Conservation (phyloP, 2,797 vertebrate genomes). For the Setipinna tenuifilis region DNA sequence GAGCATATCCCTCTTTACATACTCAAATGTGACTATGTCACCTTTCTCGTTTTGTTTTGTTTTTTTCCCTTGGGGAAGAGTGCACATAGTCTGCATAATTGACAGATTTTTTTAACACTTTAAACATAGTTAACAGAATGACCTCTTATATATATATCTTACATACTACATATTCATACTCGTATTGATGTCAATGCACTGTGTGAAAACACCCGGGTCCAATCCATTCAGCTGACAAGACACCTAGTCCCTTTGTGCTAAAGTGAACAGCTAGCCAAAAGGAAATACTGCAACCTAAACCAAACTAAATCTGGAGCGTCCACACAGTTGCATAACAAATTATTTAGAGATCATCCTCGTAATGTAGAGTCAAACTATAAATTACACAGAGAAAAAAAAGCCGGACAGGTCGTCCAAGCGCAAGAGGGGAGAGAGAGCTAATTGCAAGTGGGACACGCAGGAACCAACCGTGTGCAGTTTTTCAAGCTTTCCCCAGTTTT, state of each 20-base stretch:
- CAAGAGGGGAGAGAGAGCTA: not conserved
- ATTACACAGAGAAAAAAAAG: conserved; percentile 12
- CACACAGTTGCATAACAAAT: conserved; percentile 19
- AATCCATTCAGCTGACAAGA: conserved; percentile 5
- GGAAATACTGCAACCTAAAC: conserved; percentile 8
- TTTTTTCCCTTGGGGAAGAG: conserved; percentile 45
- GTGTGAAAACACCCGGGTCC: not conserved
- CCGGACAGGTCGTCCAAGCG: not conserved
- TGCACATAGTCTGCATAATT: conserved; percentile 39
- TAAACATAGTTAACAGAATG: conserved; percentile 27
- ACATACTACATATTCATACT: not conserved
- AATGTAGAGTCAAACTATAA: conserved; percentile 6
- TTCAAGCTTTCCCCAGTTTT: conserved; percentile 15
- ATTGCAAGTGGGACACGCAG: not conserved
- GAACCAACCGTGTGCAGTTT: conserved; percentile 5
- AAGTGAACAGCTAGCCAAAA: not conserved
- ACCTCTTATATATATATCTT: not conserved
- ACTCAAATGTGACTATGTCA: not conserved
- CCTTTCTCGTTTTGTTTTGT: not conserved
- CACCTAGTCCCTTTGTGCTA: conserved; percentile 1
- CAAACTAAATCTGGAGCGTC: conserved; percentile 14
- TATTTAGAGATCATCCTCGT: not conserved
- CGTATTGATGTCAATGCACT: not conserved
- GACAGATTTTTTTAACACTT: not conserved
- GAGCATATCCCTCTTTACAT: not conserved